phyloP scores from a whole-genome alignment of 2,888 invertebrate genomes.

The Pandemis heparana region DNA sequence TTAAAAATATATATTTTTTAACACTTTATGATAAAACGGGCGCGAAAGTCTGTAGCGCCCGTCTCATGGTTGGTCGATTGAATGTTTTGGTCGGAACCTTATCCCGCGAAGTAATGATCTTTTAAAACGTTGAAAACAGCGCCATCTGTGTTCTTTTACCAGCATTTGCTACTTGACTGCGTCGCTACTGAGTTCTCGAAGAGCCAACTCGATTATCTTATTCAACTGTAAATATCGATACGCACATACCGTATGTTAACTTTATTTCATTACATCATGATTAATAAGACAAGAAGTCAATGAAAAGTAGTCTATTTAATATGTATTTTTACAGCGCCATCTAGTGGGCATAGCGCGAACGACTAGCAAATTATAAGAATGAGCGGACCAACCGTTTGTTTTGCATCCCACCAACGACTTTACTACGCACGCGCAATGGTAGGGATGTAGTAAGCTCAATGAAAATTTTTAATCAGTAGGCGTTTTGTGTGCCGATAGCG shows the following conservation, averaged over 20 bases:
- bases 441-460: slow-evolving; percentile 73
- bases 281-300: neutral
- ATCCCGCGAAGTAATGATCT: slow-evolving; percentile 67
- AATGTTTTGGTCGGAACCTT: slow-evolving; percentile 72
- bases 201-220: neutral
- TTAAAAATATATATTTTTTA: slow-evolving; percentile 48
- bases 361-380: slow-evolving; percentile 42
- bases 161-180: slow-evolving; percentile 29
- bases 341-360: slow-evolving; percentile 48
- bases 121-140: slow-evolving; percentile 44
- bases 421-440: slow-evolving; percentile 78
- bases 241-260: neutral
- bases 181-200: neutral
- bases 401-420: slow-evolving; percentile 55
- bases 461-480: slow-evolving; percentile 65
- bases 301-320: neutral
- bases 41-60: slow-evolving; percentile 71
- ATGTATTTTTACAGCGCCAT: slow-evolving; percentile 47
- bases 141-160: slow-evolving; percentile 54
- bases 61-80: slow-evolving; percentile 69
- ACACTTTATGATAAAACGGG: slow-evolving; percentile 62
- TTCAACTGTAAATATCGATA: neutral
- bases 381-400: slow-evolving; percentile 44
- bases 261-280: neutral
- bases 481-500: slow-evolving; percentile 64